Evolutionary conservation across 2,113 vertebrate genomes (phyloP), one percentile per base, ranked within the genome.

Genomic region (Psephotus haematonotus): DNA sequence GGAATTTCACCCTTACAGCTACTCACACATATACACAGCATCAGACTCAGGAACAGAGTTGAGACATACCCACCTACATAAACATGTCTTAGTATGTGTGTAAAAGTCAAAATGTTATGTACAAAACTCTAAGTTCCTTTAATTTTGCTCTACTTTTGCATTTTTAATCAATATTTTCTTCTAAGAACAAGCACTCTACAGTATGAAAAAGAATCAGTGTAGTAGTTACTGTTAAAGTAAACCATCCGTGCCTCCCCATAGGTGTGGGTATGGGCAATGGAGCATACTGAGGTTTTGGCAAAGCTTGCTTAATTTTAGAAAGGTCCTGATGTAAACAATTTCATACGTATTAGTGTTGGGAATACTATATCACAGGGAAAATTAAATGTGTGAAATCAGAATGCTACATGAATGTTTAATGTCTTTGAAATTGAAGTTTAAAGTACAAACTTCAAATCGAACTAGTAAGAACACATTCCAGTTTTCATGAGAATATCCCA

Each of bases 221-320:
- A 52, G 28, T 2, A 52, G 24, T 9, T 31, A 27, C 25, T 27
- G 16, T 17, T 3, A 2, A 37, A 67, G 50, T 3, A 44, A 57
- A 46, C 6, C 37, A 52, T 2, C 59, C 23, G 1, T 1, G 7
- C 19, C 28, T 71, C 43, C 19, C 37, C 3, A 6, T 1, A 8
- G 27, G 18, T 13, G 49, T 27, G 60, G 29, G 39, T 11, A 23
- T 3, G 23, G 31, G 31, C 41, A 46, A 24, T 0, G 4, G 11
- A 35, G 17, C 44, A n/a, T 7, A 11, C 68, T 11, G 33, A 41
- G 37, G 0, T 76, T 39, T 23, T 33, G 37, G 25, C 44, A 62
- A 33, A 53, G 29, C 16, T 60, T 37, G 31, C 39, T 29, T 29
- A 10, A 53, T 22, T 71, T 65, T 49, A n/a, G 23, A 12, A 77